phyloP scores from a whole-genome alignment of 2,797 vertebrate species.

The Darevskia mixta region DNA sequence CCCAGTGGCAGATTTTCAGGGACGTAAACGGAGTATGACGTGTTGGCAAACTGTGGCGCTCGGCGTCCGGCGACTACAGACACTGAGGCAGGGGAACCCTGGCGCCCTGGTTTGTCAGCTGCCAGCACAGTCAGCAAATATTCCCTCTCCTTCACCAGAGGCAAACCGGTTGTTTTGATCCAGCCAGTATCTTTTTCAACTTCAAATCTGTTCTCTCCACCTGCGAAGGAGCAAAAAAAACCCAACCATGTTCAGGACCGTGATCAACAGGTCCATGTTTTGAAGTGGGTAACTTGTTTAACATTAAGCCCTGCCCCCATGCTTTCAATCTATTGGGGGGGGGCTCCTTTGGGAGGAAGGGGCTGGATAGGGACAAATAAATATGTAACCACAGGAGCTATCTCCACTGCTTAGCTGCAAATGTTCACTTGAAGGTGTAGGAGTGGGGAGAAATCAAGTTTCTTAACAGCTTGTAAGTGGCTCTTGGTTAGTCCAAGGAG shows the following conservation, averaged over 20 bases:
- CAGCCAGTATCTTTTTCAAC: constrained; percentile 88
- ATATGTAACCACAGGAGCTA: too few relatives aligned
- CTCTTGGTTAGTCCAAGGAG: too few relatives aligned
- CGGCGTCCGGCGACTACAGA: constrained; percentile 86
- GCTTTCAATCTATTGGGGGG: too few relatives aligned
- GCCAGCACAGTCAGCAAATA: constrained; percentile 87
- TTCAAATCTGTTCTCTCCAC: constrained; percentile 87
- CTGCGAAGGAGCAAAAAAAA: constrained; percentile 66
- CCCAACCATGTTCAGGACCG: background rate
- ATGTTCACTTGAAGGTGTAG: too few relatives aligned
- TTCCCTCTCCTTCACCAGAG: constrained; percentile 84
- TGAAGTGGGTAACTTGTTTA: too few relatives aligned
- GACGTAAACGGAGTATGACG: constrained; percentile 82
- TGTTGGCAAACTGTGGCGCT: constrained; percentile 87
- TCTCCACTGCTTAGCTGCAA: too few relatives aligned
- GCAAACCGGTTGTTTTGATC: constrained; percentile 85
- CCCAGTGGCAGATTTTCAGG: constrained; percentile 83
- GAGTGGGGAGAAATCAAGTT: too few relatives aligned
- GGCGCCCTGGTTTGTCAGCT: constrained; percentile 84
- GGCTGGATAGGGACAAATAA: too few relatives aligned
- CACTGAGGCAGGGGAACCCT: constrained; percentile 80
- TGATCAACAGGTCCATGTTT: background rate
- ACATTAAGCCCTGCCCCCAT: too few relatives aligned
- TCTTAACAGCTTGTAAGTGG: too few relatives aligned
- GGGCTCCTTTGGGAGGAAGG: too few relatives aligned